Evolutionary conservation across 2,888 invertebrate species (phyloP), one percentile per base, ranked within the genome.

Genomic region (Mythimna loreyi): DNA sequence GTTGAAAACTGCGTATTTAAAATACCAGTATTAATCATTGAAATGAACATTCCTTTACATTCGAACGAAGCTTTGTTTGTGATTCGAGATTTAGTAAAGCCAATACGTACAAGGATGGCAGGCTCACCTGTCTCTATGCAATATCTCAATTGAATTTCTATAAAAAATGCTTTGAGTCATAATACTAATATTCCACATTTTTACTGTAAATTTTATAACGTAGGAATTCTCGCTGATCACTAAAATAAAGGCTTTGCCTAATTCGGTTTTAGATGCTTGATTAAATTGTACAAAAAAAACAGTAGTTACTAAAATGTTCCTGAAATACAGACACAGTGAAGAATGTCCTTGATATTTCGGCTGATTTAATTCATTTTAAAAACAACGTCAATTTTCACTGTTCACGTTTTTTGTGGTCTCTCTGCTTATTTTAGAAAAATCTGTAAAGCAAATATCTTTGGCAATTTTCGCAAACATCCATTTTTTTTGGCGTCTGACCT

Each of bases 381-480:
- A 50, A 40, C 23, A 36, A 57, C 21, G 6, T 16, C 1, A 9
- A 45, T 40, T 30, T 60, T 47, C 11, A 28, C 16, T 9, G 49
- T 59, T 57, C 23, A 19, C 4, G 16, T 72, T 68, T 72, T 67
- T 67, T 61, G 9, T 19, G 43, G 62, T 40, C 56, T 66, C 16
- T 40, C 56, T 28, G 30, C n/a, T 11, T n/a, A 13, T 56, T 53
- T 36, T 21, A 64, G 25, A 11, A 56, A 74, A 72, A 80, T 80
- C 53, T 80, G 74, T 66, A 67, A 62, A 61, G 49, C 76, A 80
- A 80, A 80, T 78, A 9, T n/a, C 30, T 36, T 66, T 40, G 50
- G 3, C 23, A 52, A 72, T 74, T 79, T 83, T 83, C 62, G 81
- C 84, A 77, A 80, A 77, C 71, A 81, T 67, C 52, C 36, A 69